Evolutionary conservation across 2,888 invertebrate species (phyloP).

Genomic region (Autographa pulchrina): DNA sequence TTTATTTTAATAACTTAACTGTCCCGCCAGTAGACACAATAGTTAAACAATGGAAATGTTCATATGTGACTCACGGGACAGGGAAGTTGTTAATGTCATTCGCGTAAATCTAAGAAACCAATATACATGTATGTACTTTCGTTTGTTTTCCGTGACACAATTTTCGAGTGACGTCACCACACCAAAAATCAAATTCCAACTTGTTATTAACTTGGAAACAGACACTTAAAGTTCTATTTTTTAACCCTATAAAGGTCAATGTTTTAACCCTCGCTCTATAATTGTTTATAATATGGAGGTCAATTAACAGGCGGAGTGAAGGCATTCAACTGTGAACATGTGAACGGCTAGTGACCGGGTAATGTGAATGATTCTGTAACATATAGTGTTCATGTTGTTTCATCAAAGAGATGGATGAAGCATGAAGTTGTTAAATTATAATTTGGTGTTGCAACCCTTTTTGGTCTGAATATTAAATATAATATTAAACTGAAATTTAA

Average conservation of each 20-base stretch:
- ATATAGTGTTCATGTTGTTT: conserved; percentile 15
- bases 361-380: conserved; percentile 36
- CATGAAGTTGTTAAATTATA: not conserved
- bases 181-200: not conserved
- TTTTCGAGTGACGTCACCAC: not conserved
- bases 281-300: conserved; percentile 16
- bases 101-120: too few species aligned
- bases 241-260: conserved; percentile 37
- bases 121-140: too few species aligned
- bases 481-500: too few species aligned
- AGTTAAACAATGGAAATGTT: too few species aligned
- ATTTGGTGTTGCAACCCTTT: not conserved
- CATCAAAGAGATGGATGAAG: not conserved
- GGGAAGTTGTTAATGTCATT: too few species aligned
- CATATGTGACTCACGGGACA: too few species aligned
- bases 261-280: conserved; percentile 25
- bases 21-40: too few species aligned
- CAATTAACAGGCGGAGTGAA: conserved; percentile 31
- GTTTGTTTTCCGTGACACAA: not conserved
- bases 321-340: conserved; percentile 30
- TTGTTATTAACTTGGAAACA: conserved; percentile 17
- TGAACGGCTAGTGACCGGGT: conserved; percentile 45
- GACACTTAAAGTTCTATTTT: not conserved
- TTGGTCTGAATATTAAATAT: not conserved
- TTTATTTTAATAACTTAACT: too few species aligned